Evolutionary conservation across 1,140 invertebrate species (phyloP).

Genomic region (Drosophila kikkawai): DNA sequence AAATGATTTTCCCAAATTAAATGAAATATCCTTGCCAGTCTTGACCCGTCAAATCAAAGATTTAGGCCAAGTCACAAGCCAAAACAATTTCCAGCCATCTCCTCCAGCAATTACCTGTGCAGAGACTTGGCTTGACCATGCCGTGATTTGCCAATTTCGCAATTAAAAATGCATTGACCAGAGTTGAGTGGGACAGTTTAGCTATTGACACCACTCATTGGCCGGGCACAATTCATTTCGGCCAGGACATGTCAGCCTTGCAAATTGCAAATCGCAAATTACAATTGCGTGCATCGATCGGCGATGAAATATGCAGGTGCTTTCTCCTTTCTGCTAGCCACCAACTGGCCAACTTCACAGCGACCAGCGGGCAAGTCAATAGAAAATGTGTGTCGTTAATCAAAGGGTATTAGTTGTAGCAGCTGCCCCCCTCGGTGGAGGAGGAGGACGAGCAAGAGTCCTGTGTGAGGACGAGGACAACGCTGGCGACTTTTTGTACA

Average conservation of each 20-base stretch:
- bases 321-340: conserved; percentile 42
- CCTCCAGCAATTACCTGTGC: conserved; percentile 14
- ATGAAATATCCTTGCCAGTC: background rate
- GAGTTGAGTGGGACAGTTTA: conserved; percentile 41
- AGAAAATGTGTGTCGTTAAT: conserved; percentile 83
- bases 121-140: background rate
- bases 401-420: conserved; percentile 83
- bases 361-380: conserved; percentile 60
- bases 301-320: conserved; percentile 76
- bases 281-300: conserved; percentile 78
- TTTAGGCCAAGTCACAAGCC: background rate
- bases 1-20: background rate
- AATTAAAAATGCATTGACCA: conserved; percentile 68
- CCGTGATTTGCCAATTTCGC: conserved; percentile 50
- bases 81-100: conserved; percentile 25
- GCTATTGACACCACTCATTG: conserved; percentile 62
- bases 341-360: conserved; percentile 80
- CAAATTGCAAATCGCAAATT: conserved; percentile 74
- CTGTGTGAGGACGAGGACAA: conserved; percentile 19
- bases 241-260: conserved; percentile 71
- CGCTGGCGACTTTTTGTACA: conserved; percentile 73
- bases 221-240: conserved; percentile 41
- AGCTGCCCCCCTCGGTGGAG: conserved; percentile 58
- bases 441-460: background rate
- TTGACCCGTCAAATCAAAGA: conserved; percentile 14